phyloP scores from a whole-genome alignment of 2,797 vertebrate species.

The Aplochiton taeniatus region DNA sequence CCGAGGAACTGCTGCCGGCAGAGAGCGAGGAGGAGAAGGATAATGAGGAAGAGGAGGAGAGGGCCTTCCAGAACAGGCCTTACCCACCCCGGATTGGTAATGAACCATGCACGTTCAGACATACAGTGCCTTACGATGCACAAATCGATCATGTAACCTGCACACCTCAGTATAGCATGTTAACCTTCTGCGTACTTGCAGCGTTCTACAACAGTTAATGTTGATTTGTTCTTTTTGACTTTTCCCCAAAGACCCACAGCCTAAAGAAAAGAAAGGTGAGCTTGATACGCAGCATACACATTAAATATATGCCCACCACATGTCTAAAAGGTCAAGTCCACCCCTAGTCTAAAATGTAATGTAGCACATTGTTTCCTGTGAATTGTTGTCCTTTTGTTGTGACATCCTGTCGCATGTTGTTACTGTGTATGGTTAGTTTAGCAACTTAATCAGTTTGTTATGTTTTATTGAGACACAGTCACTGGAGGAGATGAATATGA shows the following conservation, averaged over 20 bases:
- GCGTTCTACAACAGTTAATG: constrained; percentile 13
- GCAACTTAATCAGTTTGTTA: constrained; percentile 1
- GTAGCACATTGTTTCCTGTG: too few relatives aligned
- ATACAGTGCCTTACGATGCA: neutral
- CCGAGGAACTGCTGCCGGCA: constrained; percentile 78
- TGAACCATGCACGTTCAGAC: neutral
- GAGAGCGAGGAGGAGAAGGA: constrained; percentile 81
- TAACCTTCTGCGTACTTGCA: neutral
- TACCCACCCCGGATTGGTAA: constrained; percentile 78
- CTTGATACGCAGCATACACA: neutral
- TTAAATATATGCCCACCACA: neutral
- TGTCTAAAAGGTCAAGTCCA: neutral
- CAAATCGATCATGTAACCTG: too few relatives aligned
- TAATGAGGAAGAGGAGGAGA: constrained; percentile 79
- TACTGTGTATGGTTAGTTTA: neutral
- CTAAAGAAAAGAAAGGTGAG: constrained; percentile 82
- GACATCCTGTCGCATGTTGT: neutral
- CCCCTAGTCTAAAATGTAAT: too few relatives aligned
- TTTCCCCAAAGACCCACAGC: constrained; percentile 68
- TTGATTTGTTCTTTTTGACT: constrained; percentile 9
- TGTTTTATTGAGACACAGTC: constrained; percentile 35
- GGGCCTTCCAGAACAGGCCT: constrained; percentile 77
- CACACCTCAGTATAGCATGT: too few relatives aligned
- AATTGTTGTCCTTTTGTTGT: too few relatives aligned
- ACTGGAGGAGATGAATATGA: constrained; percentile 77